Conservation (phyloP, 2,113 vertebrate species). For the Brachyhypopomus occidentalis region DNA sequence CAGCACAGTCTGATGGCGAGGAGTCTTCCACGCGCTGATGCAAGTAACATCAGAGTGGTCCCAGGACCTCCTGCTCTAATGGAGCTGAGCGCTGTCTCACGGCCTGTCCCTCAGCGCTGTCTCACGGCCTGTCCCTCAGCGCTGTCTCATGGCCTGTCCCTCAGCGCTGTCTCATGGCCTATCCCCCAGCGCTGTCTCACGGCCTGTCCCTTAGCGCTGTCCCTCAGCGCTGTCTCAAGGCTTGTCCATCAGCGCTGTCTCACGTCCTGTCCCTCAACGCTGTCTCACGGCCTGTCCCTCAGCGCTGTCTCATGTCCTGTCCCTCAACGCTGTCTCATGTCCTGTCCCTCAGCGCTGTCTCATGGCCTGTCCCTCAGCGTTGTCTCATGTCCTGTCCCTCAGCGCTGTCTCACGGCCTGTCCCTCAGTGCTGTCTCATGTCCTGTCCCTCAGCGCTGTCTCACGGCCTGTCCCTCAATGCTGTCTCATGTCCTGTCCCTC, state of each 20-base stretch:
- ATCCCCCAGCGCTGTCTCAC: not conserved
- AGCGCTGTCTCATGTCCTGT: no score
- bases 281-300: constrained; percentile 3
- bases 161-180: constrained; percentile 8
- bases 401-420: constrained; percentile 2
- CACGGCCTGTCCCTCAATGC: not conserved
- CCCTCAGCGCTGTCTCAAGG: not conserved
- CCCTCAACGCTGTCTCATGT: constrained; percentile 6
- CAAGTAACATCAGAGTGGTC: not conserved
- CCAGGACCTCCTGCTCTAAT: not conserved
- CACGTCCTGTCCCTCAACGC: not conserved
- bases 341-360: not conserved
- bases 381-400: no score
- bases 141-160: constrained; percentile 3
- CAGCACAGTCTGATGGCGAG: not conserved
- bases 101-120: not conserved
- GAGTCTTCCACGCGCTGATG: not conserved
- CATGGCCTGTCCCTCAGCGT: constrained; percentile 2
- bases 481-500: no score
- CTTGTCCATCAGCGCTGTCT: not conserved
- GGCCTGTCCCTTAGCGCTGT: not conserved
- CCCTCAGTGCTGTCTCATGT: no score
- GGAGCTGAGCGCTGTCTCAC: not conserved
- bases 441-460: not conserved
- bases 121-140: constrained; percentile 1